These are phyloP conservation scores for Heliangelus exortis DNA, from an alignment of 2,797 vertebrate species.

Conservation along the genomic window DNA sequence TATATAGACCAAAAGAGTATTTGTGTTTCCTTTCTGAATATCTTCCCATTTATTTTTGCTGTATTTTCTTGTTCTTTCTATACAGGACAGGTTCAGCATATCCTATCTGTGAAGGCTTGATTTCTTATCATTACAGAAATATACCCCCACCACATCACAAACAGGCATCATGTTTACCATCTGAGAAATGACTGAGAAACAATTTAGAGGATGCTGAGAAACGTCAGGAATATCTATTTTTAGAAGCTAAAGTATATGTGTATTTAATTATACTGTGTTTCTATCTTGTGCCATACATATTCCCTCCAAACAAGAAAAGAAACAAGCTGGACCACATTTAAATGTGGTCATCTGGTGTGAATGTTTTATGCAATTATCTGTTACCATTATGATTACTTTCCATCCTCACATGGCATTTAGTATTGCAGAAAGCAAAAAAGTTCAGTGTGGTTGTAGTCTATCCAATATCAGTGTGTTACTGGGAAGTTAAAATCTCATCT, in stretches of 20 bases:
- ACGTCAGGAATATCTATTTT: not conserved
- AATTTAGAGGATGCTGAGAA: not conserved
- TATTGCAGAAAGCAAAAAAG: constrained; percentile 62
- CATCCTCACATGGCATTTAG: constrained; percentile 57
- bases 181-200: not conserved
- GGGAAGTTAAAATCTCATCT: constrained; percentile 63
- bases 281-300: not conserved
- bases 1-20: not conserved
- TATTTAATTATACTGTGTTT: constrained; percentile 23
- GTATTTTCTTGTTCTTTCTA: not conserved
- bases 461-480: constrained; percentile 74
- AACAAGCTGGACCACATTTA: constrained; percentile 66
- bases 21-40: not conserved
- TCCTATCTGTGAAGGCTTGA: not conserved
- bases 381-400: constrained; percentile 44
- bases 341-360: constrained; percentile 55
- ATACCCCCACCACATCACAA: not conserved
- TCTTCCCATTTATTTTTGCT: not conserved
- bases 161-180: not conserved
- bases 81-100: not conserved
- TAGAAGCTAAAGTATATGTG: not conserved
- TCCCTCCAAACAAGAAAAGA: constrained; percentile 1
- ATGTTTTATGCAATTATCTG: constrained; percentile 11
- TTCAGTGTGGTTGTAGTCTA: constrained; percentile 64
- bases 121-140: not conserved